These are phyloP conservation scores for Camelus dromedarius DNA, from an alignment of 2,113 vertebrate genomes.

Conservation along the genomic window DNA sequence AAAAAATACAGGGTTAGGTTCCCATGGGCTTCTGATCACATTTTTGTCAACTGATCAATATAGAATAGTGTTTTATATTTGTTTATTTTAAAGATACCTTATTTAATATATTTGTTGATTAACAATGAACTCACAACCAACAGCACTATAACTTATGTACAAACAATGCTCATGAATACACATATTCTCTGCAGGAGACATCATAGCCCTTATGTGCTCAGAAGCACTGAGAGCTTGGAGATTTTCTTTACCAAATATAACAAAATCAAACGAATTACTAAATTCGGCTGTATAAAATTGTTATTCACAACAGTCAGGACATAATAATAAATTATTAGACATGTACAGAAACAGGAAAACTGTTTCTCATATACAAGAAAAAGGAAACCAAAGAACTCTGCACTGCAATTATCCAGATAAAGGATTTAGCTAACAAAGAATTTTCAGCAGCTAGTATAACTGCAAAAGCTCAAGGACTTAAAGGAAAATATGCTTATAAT, in stretches of 20 bases:
- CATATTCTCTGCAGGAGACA: background rate
- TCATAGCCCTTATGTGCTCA: background rate
- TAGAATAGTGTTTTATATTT: too few species aligned
- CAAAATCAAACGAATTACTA: background rate
- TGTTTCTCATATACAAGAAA: background rate
- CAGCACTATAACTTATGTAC: background rate
- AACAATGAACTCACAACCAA: too few species aligned
- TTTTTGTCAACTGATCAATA: background rate
- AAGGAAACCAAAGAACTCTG: background rate
- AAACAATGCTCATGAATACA: background rate
- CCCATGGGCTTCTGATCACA: background rate
- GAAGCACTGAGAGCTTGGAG: background rate
- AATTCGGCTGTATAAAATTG: background rate
- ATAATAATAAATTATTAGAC: background rate
- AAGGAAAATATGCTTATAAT: background rate
- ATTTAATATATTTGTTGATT: too few species aligned
- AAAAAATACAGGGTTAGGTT: too few species aligned
- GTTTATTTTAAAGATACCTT: too few species aligned
- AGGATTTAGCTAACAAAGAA: background rate
- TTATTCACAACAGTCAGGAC: background rate
- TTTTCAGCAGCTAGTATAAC: background rate
- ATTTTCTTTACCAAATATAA: background rate
- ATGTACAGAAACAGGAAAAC: background rate
- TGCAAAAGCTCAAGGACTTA: background rate
- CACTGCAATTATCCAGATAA: background rate